Evolutionary conservation across 1,140 invertebrate genomes (phyloP), one percentile per base, ranked within the genome.

Genomic region (Andricus grossulariae): DNA sequence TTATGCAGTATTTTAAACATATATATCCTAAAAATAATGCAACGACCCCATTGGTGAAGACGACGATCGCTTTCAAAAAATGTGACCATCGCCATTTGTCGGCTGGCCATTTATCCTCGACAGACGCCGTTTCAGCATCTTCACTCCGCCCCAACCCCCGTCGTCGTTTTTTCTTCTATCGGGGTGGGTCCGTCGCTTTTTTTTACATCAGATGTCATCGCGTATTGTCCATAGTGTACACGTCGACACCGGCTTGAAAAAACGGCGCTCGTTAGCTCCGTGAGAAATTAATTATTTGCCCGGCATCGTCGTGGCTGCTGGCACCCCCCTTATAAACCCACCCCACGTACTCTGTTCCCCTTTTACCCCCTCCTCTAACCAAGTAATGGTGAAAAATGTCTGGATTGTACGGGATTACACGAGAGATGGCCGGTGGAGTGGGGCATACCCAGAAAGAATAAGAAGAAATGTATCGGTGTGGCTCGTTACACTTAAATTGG

Each of bases 401-500:
- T 87, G 89, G 90, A 91, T 91, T 91, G 87, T 88, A 83, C 84
- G 81, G 89, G 89, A 91, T 91, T 91, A 91, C 86, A 85, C 86
- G 80, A 83, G 83, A 82, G 86, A 83, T 82, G 84, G 82, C 73
- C 57, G 77, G 60, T 77, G 80, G 82, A 83, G 76, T 79, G 79
- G 73, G 80, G 55, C 72, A 77, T 79, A 78, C 32, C 74, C 80
- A 72, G 83, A 88, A 90, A 90, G 89, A 91, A 91, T 91, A 90
- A 90, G 90, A 89, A 90, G 85, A 88, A 91, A 89, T 83, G 89
- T 91, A 91, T 91, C 89, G 90, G 90, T 91, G 89, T 90, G 89
- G 87, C 90, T 91, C 88, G 90, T 91, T 91, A 91, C 88, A 90
- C 90, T 91, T 88, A 91, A 91, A 91, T 91, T 91, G 90, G 90